Evolutionary conservation across 2,888 invertebrate genomes (phyloP).

Genomic region (Bibio marci): DNA sequence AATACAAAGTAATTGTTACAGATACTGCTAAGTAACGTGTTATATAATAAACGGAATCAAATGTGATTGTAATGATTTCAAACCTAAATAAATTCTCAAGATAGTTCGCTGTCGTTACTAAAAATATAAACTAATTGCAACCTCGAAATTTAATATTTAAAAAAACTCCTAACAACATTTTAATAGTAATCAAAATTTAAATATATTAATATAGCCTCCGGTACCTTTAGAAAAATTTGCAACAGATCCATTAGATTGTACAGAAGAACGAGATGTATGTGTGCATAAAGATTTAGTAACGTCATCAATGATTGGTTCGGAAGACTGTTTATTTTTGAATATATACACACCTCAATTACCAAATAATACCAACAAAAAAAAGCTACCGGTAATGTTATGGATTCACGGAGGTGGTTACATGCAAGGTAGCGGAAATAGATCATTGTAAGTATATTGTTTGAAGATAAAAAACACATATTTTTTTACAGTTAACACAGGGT

Average conservation of each 20-base stretch:
- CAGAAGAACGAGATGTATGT: slow-evolving; percentile 18
- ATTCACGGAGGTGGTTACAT: slow-evolving; percentile 25
- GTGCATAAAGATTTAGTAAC: slow-evolving; percentile 20
- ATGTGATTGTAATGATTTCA: no score
- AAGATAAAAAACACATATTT: no score
- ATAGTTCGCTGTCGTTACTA: no score
- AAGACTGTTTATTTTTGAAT: slow-evolving; percentile 24
- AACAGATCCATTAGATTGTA: slow-evolving; percentile 20
- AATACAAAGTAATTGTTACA: no score
- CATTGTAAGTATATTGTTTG: slow-evolving; percentile 20
- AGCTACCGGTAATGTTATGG: slow-evolving; percentile 25
- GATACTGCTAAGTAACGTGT: no score
- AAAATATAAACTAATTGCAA: no score
- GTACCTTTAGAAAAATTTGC: slow-evolving; percentile 19
- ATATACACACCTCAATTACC: slow-evolving; percentile 19
- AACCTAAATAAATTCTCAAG: no score
- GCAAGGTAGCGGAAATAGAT: slow-evolving; percentile 22
- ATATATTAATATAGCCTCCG: slow-evolving; percentile 17
- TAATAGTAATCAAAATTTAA: no score
- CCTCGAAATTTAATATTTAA: no score
- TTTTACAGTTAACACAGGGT: no score
- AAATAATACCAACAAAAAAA: background rate
- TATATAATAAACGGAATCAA: no score
- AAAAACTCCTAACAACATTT: no score
- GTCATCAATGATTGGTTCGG: slow-evolving; percentile 17